Conservation (phyloP, 2,797 vertebrate genomes). For the Lacerta bilineata region DNA sequence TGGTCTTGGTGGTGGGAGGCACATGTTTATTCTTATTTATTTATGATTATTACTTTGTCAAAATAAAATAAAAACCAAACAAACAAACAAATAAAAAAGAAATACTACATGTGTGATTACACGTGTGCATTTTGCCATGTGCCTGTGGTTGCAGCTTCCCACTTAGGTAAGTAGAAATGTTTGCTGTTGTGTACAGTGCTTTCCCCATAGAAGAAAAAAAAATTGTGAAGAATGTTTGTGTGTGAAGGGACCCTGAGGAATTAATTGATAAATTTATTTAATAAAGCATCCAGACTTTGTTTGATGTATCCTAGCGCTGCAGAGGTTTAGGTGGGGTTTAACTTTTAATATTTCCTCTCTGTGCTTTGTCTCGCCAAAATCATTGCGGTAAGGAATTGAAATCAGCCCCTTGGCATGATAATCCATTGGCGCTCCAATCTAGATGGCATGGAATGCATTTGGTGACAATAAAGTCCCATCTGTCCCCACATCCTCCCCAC, state of each 20-base stretch:
- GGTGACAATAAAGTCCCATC: background rate
- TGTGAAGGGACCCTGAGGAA: background rate
- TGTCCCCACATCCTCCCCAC: background rate
- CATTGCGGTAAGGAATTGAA: background rate
- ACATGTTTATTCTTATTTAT: too few species aligned
- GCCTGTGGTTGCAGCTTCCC: background rate
- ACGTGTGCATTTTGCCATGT: background rate
- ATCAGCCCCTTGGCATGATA: background rate
- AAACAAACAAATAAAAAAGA: too few species aligned
- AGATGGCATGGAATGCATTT: background rate
- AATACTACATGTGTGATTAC: background rate
- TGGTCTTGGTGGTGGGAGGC: too few species aligned
- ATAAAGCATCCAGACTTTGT: background rate
- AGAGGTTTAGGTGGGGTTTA: background rate
- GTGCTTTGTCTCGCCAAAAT: background rate
- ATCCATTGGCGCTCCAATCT: background rate
- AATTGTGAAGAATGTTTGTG: background rate
- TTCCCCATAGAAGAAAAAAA: background rate
- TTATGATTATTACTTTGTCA: too few species aligned
- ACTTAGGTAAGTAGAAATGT: background rate
- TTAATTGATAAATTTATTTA: background rate
- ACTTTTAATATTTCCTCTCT: background rate
- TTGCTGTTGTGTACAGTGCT: background rate
- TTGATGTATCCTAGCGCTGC: background rate
- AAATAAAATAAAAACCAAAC: too few species aligned